Evolutionary conservation across 2,888 invertebrate genomes (phyloP), one percentile per base, ranked within the genome.

Genomic region (Crossocerus cetratus): DNA sequence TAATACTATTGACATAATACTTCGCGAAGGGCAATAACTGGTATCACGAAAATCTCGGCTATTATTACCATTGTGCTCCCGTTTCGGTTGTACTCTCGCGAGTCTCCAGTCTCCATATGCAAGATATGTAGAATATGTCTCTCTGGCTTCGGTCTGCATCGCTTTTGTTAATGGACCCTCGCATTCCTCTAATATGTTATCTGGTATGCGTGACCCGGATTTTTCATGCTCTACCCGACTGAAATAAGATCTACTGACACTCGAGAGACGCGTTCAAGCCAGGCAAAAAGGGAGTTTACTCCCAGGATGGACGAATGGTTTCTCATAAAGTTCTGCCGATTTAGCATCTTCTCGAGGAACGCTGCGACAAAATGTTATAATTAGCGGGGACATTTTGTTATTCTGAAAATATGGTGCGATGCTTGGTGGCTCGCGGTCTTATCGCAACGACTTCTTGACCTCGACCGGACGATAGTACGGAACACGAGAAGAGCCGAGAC

Each of bases 381-480:
- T 76, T 70, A 60, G 72, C 72, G 67, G 72, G 69, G 72, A 70
- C 65, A 81, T 84, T 83, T 83, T 80, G 79, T 84, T 82, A 76
- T 76, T 82, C 81, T 77, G 79, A 77, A 85, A 84, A 83, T 83
- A 72, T 69, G 80, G 70, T 56, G 65, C 66, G 70, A 75, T 77
- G 80, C 78, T 77, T 59, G 65, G 68, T 64, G 44, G 66, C 59
- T 32, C 45, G 72, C 60, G 49, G 76, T 85, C 86, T 86, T 87
- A 87, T 70, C 49, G 16, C 73, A 45, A 44, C 78, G 86, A 83
- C 86, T 85, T 84, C 80, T 86, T 84, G 84, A 87, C 85, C 86
- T 74, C 77, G 68, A 59, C 67, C 58, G 43, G 58, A 80, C 72
- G 83, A 86, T 86, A 84, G 71, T 69, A 78, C 68, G 64, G 76